phyloP scores from a whole-genome alignment of 2,888 invertebrate species.

The Drosophila neotestacea region DNA sequence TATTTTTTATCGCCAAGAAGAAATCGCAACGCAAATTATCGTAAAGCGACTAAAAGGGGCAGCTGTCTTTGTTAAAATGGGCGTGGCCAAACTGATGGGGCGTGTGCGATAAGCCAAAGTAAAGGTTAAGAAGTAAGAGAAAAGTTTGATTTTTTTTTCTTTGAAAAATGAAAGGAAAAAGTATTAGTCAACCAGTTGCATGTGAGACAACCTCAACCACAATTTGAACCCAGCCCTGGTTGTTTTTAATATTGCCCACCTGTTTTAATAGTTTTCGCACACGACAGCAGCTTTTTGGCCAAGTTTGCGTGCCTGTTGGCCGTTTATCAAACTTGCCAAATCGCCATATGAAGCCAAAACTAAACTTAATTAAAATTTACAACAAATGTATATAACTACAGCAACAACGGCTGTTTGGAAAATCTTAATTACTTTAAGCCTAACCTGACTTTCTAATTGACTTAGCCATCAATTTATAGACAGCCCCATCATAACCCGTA shows the following conservation, averaged over 20 bases:
- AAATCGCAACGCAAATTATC: conserved; percentile 61
- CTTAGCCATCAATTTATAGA: conserved; percentile 50
- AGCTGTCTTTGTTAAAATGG: conserved; percentile 3
- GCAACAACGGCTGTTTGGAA: conserved; percentile 7
- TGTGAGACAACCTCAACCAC: conserved; percentile 7
- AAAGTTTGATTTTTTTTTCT: neutral
- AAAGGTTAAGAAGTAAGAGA: conserved; percentile 1
- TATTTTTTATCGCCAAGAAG: conserved; percentile 69
- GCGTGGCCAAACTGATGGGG: conserved; percentile 26
- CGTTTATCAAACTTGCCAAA: conserved; percentile 58
- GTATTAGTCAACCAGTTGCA: conserved; percentile 77
- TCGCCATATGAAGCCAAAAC: conserved; percentile 44
- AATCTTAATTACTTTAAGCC: conserved; percentile 58
- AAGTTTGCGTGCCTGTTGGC: conserved; percentile 66
- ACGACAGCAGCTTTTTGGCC: conserved; percentile 68
- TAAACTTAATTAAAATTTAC: conserved; percentile 72
- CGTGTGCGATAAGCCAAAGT: conserved; percentile 28
- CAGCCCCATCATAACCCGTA: conserved; percentile 2
- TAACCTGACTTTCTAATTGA: conserved; percentile 46
- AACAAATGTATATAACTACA: conserved; percentile 20
- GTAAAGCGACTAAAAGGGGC: conserved; percentile 16
- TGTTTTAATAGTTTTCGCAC: conserved; percentile 72
- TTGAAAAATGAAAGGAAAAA: neutral
- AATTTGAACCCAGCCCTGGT: conserved; percentile 1
- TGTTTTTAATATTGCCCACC: conserved; percentile 58